These are phyloP conservation scores for Oreochromis grahami DNA, from an alignment of 2,797 vertebrate species.

Conservation along the genomic window DNA sequence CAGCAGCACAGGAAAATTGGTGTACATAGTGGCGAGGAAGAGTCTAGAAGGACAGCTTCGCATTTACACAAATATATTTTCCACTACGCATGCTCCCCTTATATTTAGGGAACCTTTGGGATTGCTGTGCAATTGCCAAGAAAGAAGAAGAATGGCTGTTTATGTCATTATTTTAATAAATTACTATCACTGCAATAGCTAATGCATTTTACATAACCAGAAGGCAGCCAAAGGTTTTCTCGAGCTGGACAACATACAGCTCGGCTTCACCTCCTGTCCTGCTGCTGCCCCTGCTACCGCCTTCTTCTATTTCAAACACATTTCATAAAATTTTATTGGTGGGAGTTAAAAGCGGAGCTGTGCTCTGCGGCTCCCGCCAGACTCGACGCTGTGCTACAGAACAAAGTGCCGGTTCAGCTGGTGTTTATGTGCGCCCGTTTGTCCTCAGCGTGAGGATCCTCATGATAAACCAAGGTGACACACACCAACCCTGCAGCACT, in stretches of 20 bases:
- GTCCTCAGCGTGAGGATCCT: slow-evolving; percentile 51
- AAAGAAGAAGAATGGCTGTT: slow-evolving; percentile 18
- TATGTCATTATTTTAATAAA: slow-evolving; percentile 44
- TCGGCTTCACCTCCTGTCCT: slow-evolving; percentile 23
- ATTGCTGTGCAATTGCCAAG: slow-evolving; percentile 8
- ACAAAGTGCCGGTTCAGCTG: slow-evolving; percentile 42
- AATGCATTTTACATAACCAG: slow-evolving; percentile 34
- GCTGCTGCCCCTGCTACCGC: not conserved
- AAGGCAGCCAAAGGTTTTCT: slow-evolving; percentile 7
- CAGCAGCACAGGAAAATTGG: slow-evolving; percentile 13
- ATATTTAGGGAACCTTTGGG: slow-evolving; percentile 5
- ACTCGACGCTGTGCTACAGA: slow-evolving; percentile 22
- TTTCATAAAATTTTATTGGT: slow-evolving; percentile 57
- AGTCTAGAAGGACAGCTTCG: not conserved
- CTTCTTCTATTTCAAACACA: slow-evolving; percentile 37
- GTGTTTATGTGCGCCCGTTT: slow-evolving; percentile 56
- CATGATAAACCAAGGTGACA: slow-evolving; percentile 60
- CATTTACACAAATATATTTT: not conserved
- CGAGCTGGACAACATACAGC: not conserved
- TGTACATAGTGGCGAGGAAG: slow-evolving; percentile 2
- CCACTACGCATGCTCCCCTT: not conserved
- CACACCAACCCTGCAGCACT: slow-evolving; percentile 37
- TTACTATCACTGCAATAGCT: slow-evolving; percentile 15
- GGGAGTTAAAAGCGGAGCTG: slow-evolving; percentile 41
- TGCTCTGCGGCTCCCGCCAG: slow-evolving; percentile 16